Percentiles rank a stretch among this genome's conserved stretches.
These are phyloP conservation scores for Teinopalpus imperialis DNA, from an alignment of 2,888 invertebrate genomes.

Conservation along the genomic window DNA sequence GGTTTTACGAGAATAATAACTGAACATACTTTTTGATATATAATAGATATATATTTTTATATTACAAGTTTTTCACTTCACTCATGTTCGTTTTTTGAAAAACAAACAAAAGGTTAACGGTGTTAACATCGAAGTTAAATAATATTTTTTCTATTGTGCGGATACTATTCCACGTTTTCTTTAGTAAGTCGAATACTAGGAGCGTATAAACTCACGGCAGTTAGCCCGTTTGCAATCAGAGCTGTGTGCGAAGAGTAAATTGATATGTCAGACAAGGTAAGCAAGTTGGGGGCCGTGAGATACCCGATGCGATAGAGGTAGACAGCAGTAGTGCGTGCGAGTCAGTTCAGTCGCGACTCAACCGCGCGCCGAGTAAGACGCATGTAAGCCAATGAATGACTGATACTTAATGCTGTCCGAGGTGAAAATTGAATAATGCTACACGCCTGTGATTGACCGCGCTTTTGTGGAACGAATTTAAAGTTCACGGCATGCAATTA, in stretches of 20 bases:
- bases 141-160: conserved; percentile 36
- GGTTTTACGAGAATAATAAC: conserved; percentile 25
- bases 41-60: too few species aligned
- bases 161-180: conserved; percentile 68
- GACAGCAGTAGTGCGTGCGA: conserved; percentile 24
- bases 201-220: conserved; percentile 56
- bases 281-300: conserved; percentile 52
- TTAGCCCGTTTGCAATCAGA: conserved; percentile 38
- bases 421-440: conserved; percentile 9
- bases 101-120: too few species aligned
- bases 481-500: conserved; percentile 27
- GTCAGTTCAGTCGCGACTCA: conserved; percentile 19
- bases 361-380: conserved; percentile 4
- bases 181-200: conserved; percentile 77
- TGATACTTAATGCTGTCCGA: background rate
- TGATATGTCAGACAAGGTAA: conserved; percentile 72
- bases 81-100: too few species aligned
- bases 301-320: conserved; percentile 37
- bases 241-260: conserved; percentile 58
- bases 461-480: conserved; percentile 27
- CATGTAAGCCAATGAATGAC: background rate
- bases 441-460: background rate
- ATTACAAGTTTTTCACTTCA: too few species aligned
- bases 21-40: too few species aligned
- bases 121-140: too few species aligned